A percentile compares a stretch with the other conserved stretches of the same genome.
These are phyloP conservation scores for Pygoscelis adeliae DNA, from an alignment of 2,113 vertebrate genomes.

Conservation along the genomic window DNA sequence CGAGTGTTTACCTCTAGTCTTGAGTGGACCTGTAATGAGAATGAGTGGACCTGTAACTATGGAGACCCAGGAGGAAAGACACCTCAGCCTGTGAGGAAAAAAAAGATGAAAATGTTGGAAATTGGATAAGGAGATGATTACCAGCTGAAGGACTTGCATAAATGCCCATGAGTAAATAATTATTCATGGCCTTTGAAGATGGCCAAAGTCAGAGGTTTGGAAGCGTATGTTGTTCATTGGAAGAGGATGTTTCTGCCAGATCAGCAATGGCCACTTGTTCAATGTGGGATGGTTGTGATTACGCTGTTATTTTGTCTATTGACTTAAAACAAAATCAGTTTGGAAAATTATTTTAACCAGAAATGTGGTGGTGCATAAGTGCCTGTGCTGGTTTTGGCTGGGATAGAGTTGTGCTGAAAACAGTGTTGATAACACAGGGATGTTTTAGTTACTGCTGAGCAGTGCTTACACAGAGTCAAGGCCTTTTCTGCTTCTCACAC, in stretches of 20 bases:
- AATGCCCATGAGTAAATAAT: not conserved
- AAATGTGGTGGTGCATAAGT: not conserved
- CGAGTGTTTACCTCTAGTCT: not conserved
- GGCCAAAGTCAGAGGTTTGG: not conserved
- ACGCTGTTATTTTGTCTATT: not conserved
- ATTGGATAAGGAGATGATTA: not conserved
- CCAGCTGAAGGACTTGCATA: not conserved
- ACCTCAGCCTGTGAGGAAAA: not conserved
- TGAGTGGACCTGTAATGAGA: not conserved
- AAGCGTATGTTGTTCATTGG: not conserved
- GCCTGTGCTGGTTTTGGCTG: too few species aligned
- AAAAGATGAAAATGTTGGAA: not conserved
- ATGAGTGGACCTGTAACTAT: not conserved
- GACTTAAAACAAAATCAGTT: not conserved
- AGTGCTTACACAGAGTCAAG: too few species aligned
- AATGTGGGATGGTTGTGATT: not conserved
- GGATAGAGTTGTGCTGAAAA: too few species aligned
- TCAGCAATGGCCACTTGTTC: not conserved
- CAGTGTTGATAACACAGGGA: too few species aligned
- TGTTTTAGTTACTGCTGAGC: too few species aligned
- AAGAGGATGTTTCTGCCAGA: not conserved
- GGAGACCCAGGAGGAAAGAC: not conserved
- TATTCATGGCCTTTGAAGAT: not conserved
- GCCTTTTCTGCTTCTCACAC: too few species aligned
- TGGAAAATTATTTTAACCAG: not conserved